Evolutionary conservation across 35 echinoderm and acorn worm genomes (phyloP).

Genomic region (Chiridota heheva): DNA sequence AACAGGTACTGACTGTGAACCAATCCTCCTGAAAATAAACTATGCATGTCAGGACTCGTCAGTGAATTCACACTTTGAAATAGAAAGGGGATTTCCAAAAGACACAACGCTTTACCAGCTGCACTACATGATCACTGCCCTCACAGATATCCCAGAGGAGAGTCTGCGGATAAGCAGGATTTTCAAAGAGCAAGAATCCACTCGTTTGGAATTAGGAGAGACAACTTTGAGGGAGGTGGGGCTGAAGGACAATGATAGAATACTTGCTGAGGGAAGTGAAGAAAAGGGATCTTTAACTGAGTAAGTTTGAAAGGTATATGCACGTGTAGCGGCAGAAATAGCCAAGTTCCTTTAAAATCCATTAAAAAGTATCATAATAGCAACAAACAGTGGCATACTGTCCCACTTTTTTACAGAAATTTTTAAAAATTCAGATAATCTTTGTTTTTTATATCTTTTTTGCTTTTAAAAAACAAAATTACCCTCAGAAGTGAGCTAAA

Average conservation of each 20-base stretch:
- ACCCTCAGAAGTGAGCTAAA: too few relatives aligned
- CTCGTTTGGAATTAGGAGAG: conserved; percentile 15
- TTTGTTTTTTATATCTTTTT: too few relatives aligned
- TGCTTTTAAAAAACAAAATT: too few relatives aligned
- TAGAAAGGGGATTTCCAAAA: conserved; percentile 48
- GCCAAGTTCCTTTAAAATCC: too few relatives aligned
- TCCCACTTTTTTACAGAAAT: too few relatives aligned
- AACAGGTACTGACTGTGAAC: conserved; percentile 54
- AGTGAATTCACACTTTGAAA: background rate
- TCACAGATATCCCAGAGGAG: conserved; percentile 61
- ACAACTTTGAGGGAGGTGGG: conserved; percentile 42
- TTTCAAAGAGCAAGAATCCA: conserved; percentile 13
- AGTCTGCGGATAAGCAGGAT: conserved; percentile 56
- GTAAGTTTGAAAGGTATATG: too few relatives aligned
- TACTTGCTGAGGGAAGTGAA: conserved; percentile 64
- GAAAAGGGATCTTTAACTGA: too few relatives aligned
- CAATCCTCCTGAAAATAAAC: conserved; percentile 70
- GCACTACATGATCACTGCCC: conserved; percentile 41
- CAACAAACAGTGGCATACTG: too few relatives aligned
- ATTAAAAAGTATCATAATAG: too few relatives aligned
- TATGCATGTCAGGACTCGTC: background rate
- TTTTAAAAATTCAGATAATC: too few relatives aligned
- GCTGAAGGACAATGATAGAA: conserved; percentile 59
- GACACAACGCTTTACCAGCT: conserved; percentile 60
- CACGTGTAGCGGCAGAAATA: too few relatives aligned